phyloP scores from a whole-genome alignment of 1,140 invertebrate species.

The Calephelis nemesis region DNA sequence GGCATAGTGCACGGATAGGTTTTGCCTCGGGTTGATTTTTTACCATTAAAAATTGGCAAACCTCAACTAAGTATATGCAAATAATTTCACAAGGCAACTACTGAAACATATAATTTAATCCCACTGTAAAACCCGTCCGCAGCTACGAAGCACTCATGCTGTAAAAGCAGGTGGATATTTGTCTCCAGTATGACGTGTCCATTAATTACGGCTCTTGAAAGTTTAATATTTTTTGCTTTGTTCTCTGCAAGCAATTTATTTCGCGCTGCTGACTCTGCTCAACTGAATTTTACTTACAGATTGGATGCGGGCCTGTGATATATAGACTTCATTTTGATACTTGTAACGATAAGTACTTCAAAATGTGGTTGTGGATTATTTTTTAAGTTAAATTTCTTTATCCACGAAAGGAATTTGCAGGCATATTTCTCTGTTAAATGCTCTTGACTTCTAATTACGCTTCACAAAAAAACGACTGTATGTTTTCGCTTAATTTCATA shows the following conservation, averaged over 20 bases:
- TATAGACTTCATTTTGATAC: conserved; percentile 6
- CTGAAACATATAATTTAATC: neutral
- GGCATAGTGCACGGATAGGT: too few species aligned
- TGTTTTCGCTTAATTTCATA: too few species aligned
- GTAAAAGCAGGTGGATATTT: conserved; percentile 12
- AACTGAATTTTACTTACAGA: conserved; percentile 56
- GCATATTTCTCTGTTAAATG: too few species aligned
- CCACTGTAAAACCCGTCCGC: neutral
- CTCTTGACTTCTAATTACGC: too few species aligned
- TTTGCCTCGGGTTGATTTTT: too few species aligned
- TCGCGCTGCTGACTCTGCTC: conserved; percentile 43
- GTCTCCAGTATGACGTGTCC: conserved; percentile 30
- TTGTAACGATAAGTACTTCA: neutral
- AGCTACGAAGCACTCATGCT: conserved; percentile 4
- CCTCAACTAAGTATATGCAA: too few species aligned
- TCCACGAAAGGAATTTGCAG: too few species aligned
- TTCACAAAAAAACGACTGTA: too few species aligned
- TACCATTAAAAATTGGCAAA: too few species aligned
- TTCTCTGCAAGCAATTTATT: conserved; percentile 57
- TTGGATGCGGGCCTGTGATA: conserved; percentile 31
- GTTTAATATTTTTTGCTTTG: conserved; percentile 45
- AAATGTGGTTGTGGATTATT: neutral
- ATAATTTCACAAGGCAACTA: too few species aligned
- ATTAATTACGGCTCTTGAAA: conserved; percentile 58
- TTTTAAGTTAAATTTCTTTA: too few species aligned